Conservation (phyloP, 2,797 vertebrate species). For the Petrocephalus sullivani region DNA sequence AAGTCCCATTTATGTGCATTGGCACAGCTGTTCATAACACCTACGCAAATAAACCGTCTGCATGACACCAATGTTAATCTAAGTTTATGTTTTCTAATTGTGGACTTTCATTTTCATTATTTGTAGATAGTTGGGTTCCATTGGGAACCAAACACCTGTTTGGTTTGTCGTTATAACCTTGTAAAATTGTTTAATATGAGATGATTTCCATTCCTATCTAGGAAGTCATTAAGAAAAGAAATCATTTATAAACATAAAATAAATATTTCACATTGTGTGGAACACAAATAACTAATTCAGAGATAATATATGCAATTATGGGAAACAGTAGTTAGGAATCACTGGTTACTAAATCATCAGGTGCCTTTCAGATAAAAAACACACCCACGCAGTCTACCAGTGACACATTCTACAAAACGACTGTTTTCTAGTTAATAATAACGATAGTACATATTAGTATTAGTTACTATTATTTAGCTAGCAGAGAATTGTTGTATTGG, state of each 20-base stretch:
- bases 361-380: background rate
- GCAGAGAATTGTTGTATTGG: background rate
- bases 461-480: background rate
- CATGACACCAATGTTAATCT: background rate
- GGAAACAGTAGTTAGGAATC: background rate
- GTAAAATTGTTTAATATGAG: background rate
- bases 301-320: background rate
- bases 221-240: background rate
- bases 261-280: background rate
- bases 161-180: background rate
- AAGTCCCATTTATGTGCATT: background rate
- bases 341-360: background rate
- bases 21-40: background rate
- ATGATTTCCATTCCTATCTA: background rate
- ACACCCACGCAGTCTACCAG: background rate
- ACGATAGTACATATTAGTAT: background rate
- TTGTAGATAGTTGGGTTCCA: background rate
- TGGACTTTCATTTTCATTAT: background rate
- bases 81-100: background rate
- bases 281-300: background rate
- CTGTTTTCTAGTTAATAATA: background rate
- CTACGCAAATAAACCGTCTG: background rate
- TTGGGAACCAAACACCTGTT: background rate
- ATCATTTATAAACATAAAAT: background rate
- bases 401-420: background rate